Conservation (phyloP, 2,797 vertebrate species). For the Sarcoramphus papa region DNA sequence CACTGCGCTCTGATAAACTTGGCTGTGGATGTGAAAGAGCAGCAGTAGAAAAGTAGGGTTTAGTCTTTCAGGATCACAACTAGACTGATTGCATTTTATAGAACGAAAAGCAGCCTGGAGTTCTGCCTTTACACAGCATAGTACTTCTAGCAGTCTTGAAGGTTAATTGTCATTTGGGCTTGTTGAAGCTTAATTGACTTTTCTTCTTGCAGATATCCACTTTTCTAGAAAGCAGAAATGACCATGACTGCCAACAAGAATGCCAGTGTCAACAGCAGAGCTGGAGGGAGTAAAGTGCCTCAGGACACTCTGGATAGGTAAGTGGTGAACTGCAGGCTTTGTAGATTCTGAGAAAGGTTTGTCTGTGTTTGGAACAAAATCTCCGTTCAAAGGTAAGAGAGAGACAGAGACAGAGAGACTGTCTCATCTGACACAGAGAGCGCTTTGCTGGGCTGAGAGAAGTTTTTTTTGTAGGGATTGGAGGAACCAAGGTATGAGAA, state of each 20-base stretch:
- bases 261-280: slow-evolving; percentile 83
- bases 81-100: background rate
- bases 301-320: slow-evolving; percentile 88
- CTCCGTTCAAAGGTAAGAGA: background rate
- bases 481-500: background rate
- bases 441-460: background rate
- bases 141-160: background rate
- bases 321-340: slow-evolving; percentile 65
- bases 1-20: background rate
- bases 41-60: background rate
- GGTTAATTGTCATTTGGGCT: background rate
- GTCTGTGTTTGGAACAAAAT: background rate
- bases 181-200: slow-evolving; percentile 20
- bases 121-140: background rate
- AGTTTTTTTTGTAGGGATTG: background rate
- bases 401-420: too few relatives aligned
- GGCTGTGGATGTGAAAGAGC: background rate
- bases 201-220: slow-evolving; percentile 77
- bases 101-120: background rate
- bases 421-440: background rate
- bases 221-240: slow-evolving; percentile 77
- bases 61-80: background rate
- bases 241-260: slow-evolving; percentile 99
- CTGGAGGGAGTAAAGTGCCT: slow-evolving; percentile 87
- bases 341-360: background rate